Conservation (phyloP, 2,888 invertebrate genomes). For the Thymelicus acteon region DNA sequence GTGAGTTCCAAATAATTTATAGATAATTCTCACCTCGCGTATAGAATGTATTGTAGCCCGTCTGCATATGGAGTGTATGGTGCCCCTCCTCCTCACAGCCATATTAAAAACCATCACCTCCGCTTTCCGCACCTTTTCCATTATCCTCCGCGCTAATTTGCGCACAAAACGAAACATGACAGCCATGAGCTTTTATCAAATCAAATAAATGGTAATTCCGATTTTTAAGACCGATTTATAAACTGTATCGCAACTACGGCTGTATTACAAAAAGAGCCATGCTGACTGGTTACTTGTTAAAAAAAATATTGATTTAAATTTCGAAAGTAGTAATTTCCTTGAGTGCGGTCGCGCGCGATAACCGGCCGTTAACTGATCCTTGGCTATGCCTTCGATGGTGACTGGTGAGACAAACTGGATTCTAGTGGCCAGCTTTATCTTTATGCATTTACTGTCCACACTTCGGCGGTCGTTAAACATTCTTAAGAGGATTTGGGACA, state of each 20-base stretch:
- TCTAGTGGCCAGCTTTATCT: constrained; percentile 57
- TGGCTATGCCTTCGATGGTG: constrained; percentile 14
- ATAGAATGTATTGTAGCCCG: constrained; percentile 70
- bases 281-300: background rate
- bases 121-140: constrained; percentile 61
- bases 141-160: constrained; percentile 57
- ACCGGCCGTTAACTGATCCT: constrained; percentile 35
- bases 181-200: background rate
- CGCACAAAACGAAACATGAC: constrained; percentile 67
- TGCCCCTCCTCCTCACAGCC: constrained; percentile 59
- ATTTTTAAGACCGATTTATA: background rate
- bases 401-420: constrained; percentile 48
- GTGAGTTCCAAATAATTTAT: too few species aligned
- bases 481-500: constrained; percentile 38
- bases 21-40: constrained; percentile 64
- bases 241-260: background rate
- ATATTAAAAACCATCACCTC: constrained; percentile 65
- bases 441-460: constrained; percentile 47
- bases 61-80: constrained; percentile 67
- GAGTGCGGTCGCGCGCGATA: constrained; percentile 15
- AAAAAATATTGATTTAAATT: constrained; percentile 6
- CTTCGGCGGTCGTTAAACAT: constrained; percentile 51
- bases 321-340: constrained; percentile 14
- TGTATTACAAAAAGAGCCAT: constrained; percentile 16
- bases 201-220: background rate